Percentiles rank a stretch among this genome's conserved stretches.
Conservation (phyloP, 1,140 invertebrate species). For the Galleria mellonella region DNA sequence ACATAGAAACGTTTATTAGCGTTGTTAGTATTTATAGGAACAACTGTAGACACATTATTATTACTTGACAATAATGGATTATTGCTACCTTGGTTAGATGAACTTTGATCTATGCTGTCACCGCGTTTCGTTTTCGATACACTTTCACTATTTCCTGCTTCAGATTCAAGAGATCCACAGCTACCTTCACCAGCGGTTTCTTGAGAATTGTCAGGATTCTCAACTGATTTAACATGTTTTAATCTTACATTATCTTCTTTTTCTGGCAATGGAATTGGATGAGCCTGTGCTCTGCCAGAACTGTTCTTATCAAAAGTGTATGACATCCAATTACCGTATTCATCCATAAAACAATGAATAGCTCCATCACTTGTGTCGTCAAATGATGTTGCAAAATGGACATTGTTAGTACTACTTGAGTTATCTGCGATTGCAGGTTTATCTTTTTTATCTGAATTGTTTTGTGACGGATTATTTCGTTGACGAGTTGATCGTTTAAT, state of each 20-base stretch:
- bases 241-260: slow-evolving; percentile 60
- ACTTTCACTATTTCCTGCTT: slow-evolving; percentile 56
- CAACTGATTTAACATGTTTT: slow-evolving; percentile 52
- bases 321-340: slow-evolving; percentile 83
- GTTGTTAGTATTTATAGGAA: slow-evolving; percentile 61
- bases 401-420: slow-evolving; percentile 46
- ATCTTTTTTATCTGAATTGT: slow-evolving; percentile 43
- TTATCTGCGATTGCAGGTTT: slow-evolving; percentile 45
- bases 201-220: slow-evolving; percentile 56
- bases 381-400: slow-evolving; percentile 87
- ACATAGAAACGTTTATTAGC: slow-evolving; percentile 62
- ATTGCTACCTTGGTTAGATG: slow-evolving; percentile 69
- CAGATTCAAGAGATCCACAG: slow-evolving; percentile 64
- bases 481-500: slow-evolving; percentile 68
- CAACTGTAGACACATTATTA: slow-evolving; percentile 63
- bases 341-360: slow-evolving; percentile 88
- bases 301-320: slow-evolving; percentile 90
- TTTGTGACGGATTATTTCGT: slow-evolving; percentile 57
- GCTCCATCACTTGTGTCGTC: slow-evolving; percentile 92
- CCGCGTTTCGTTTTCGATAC: slow-evolving; percentile 59
- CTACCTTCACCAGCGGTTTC: slow-evolving; percentile 63
- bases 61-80: slow-evolving; percentile 67
- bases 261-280: slow-evolving; percentile 48
- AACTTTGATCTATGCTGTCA: slow-evolving; percentile 65
- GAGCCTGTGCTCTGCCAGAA: slow-evolving; percentile 42